Evolutionary conservation across 2,888 invertebrate species (phyloP).

Genomic region (Allacma fusca): DNA sequence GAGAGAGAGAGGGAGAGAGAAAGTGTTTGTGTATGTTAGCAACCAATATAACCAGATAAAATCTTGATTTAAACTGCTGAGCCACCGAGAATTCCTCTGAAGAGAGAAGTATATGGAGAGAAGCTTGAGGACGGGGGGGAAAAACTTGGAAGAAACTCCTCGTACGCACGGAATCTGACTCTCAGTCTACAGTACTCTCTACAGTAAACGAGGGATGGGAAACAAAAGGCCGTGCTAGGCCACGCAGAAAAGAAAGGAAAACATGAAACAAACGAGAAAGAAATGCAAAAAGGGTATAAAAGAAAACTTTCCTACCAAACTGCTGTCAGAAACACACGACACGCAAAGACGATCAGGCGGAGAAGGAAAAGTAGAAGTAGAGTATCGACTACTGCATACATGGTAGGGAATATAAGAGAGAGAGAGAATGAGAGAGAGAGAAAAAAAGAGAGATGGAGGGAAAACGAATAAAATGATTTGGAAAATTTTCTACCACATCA

Average conservation of each 20-base stretch:
- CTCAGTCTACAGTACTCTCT: no score
- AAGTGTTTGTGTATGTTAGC: no score
- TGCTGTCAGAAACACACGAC: slow-evolving; percentile 36
- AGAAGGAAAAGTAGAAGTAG: not conserved
- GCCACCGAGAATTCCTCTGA: not conserved
- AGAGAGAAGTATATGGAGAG: not conserved
- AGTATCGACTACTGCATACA: not conserved
- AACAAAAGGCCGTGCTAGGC: slow-evolving; percentile 7
- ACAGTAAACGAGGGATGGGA: slow-evolving; percentile 10
- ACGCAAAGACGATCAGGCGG: slow-evolving; percentile 27
- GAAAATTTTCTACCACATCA: slow-evolving; percentile 18
- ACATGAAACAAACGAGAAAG: slow-evolving; percentile 28
- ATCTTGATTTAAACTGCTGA: slow-evolving; percentile 21
- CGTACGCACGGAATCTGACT: slow-evolving; percentile 1
- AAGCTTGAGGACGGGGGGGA: not conserved
- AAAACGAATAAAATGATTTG: slow-evolving; percentile 31
- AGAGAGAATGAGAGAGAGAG: not conserved
- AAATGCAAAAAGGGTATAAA: slow-evolving; percentile 32
- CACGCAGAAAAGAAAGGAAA: slow-evolving; percentile 8
- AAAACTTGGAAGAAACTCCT: not conserved
- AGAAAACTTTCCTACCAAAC: slow-evolving; percentile 21
- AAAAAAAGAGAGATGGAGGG: no score
- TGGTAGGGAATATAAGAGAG: not conserved
- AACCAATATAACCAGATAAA: slow-evolving; percentile 2
- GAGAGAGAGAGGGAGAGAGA: no score